phyloP scores from a whole-genome alignment of 2,113 vertebrate genomes.

The Physeter macrocephalus region DNA sequence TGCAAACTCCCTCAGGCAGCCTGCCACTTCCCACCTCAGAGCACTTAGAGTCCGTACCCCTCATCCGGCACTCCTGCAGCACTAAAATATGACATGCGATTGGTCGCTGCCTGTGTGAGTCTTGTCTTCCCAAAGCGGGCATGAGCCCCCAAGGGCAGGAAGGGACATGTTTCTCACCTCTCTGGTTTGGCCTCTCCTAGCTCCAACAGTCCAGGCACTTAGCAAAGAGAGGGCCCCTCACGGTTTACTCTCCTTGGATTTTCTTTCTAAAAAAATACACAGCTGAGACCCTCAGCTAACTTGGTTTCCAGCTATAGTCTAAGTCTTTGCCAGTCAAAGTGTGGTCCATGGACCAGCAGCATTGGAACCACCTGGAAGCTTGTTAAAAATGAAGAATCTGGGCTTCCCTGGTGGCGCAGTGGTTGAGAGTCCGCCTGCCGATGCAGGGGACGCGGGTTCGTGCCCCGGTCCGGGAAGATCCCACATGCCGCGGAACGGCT shows the following conservation, averaged over 20 bases:
- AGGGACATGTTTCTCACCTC: not conserved
- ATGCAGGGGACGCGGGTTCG: too few species aligned
- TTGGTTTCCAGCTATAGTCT: not conserved
- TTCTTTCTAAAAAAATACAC: not conserved
- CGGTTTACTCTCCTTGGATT: not conserved
- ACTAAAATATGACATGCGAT: not conserved
- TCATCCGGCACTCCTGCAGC: not conserved
- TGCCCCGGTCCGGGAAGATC: too few species aligned
- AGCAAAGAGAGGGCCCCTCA: not conserved
- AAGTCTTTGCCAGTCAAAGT: not conserved
- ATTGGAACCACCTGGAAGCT: not conserved
- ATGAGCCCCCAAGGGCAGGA: not conserved
- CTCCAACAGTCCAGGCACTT: not conserved
- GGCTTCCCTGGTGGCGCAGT: too few species aligned
- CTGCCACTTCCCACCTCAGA: not conserved
- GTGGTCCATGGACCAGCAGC: too few species aligned
- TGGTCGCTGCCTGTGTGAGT: not conserved
- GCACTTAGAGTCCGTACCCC: rapidly evolving
- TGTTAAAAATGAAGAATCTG: not conserved
- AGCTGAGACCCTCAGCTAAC: not conserved
- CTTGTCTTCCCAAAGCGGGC: not conserved
- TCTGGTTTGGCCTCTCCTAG: not conserved
- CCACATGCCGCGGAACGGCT: too few species aligned
- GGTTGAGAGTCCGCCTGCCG: too few species aligned
- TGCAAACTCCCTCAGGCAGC: not conserved